A percentile compares a stretch with the other conserved stretches of the same genome.
Conservation (phyloP, 2,797 vertebrate genomes). For the Delichon dasypus region DNA sequence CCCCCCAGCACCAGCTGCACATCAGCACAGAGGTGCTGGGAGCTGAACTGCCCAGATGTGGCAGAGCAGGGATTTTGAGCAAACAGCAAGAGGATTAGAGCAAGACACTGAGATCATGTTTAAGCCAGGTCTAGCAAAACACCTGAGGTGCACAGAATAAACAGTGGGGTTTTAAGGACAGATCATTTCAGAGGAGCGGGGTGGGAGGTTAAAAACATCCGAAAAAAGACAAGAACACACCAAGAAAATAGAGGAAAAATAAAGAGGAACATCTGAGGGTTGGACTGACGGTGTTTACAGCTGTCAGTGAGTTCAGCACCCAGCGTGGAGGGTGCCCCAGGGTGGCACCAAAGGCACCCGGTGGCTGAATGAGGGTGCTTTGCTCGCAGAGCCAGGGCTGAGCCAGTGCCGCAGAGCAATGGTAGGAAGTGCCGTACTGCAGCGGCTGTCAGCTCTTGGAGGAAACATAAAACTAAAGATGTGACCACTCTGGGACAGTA, state of each 20-base stretch:
- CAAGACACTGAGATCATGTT: background rate
- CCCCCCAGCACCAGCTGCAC: background rate
- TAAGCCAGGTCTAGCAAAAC: background rate
- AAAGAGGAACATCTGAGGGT: background rate
- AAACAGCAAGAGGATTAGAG: background rate
- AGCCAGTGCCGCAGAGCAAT: background rate
- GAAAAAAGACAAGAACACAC: background rate
- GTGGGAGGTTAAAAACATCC: background rate
- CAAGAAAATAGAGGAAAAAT: background rate
- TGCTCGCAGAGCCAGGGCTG: background rate
- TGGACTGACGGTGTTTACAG: background rate
- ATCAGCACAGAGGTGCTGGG: background rate
- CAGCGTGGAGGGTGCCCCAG: background rate
- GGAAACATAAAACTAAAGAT: slow-evolving; percentile 68
- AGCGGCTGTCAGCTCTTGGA: slow-evolving; percentile 37
- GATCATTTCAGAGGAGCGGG: background rate
- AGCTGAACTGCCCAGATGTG: background rate
- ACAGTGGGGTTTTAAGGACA: background rate
- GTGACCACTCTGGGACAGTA: slow-evolving; percentile 67
- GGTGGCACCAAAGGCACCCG: background rate
- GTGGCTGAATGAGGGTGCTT: background rate
- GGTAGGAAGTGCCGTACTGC: background rate
- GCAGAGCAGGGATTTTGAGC: background rate
- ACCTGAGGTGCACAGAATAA: background rate
- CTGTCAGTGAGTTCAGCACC: background rate